Evolutionary conservation across 2,888 invertebrate genomes (phyloP), one percentile per base, ranked within the genome.

Genomic region (Melieria crassipennis): DNA sequence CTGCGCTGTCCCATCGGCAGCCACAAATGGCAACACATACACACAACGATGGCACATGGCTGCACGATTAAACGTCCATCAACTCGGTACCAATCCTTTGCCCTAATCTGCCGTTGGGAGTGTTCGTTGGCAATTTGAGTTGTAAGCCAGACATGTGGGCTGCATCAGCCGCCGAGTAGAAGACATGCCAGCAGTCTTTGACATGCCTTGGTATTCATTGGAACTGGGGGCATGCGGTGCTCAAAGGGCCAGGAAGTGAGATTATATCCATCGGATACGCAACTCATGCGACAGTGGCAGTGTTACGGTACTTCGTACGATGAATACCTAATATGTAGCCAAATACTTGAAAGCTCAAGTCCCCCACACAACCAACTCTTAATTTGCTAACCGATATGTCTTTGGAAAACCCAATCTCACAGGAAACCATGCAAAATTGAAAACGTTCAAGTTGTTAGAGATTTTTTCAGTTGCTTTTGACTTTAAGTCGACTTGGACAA

Each of bases 11-110:
- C 16, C 10, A 7, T 7, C 16, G 3, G 42, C 48, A 48, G 10
- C 56, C 64, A 63, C 58, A 69, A 42, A 69, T 46, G 13, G 55
- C 50, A 48, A 56, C 50, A 42, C 55, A 45, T 45, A 57, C 55
- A 58, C 11, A 70, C 50, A 43, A 4, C 66, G 58, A 66, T 48
- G 57, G 48, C 58, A 66, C n/a, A 47, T 66, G 57, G 56, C 47
- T 52, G 70, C 52, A 69, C 55, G 60, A 71, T 71, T 71, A 63
- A 66, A 71, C 63, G 71, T 71, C 71, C 66, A 67, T 71, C 71
- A 71, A 57, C 13, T 63, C 56, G 56, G 55, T 45, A 45, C 56
- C 68, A 43, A 52, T 46, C 55, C 13, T 30, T 10, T 64, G 48
- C 50, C 42, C 11, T 11, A 63, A 5, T 57, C 13, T 58, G 48